Evolutionary conservation across 2,113 vertebrate genomes (phyloP).

Genomic region (Ardeotis arabs): DNA sequence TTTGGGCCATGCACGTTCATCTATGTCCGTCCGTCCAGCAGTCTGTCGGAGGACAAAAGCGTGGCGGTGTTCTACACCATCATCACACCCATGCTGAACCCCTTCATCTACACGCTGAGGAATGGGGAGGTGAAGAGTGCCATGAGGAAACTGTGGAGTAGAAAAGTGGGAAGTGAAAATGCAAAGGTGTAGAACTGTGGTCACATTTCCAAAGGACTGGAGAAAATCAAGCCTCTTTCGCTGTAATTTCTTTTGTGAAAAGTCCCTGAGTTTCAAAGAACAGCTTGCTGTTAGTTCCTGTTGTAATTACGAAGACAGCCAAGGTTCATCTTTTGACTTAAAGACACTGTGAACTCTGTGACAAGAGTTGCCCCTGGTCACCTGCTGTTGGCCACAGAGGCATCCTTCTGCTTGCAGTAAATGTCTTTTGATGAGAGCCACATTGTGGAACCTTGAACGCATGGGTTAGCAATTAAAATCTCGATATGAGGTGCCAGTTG

Average conservation of each 20-base stretch:
- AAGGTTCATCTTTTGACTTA: background rate
- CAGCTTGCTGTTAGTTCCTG: background rate
- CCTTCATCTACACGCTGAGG: slow-evolving; percentile 55
- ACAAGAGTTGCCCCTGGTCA: background rate
- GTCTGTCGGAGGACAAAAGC: slow-evolving; percentile 31
- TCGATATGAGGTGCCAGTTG: background rate
- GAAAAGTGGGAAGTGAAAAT: background rate
- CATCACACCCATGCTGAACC: slow-evolving; percentile 63
- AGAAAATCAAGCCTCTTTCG: background rate
- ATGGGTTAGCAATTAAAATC: background rate
- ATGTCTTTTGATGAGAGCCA: background rate
- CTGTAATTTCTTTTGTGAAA: background rate
- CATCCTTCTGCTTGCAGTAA: background rate
- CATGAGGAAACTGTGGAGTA: slow-evolving; percentile 40
- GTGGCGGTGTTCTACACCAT: slow-evolving; percentile 58
- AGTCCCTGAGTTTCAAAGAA: background rate
- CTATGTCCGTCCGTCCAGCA: slow-evolving; percentile 1
- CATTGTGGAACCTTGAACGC: background rate
- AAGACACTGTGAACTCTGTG: background rate
- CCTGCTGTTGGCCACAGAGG: background rate
- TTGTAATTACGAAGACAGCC: background rate
- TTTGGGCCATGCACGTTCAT: slow-evolving; percentile 61
- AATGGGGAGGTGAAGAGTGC: slow-evolving; percentile 65
- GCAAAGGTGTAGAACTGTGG: background rate
- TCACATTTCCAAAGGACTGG: fast-evolving